These are phyloP conservation scores for Phymanthus crucifer DNA, from an alignment of 92 coral and sea anemone species.

Conservation along the genomic window DNA sequence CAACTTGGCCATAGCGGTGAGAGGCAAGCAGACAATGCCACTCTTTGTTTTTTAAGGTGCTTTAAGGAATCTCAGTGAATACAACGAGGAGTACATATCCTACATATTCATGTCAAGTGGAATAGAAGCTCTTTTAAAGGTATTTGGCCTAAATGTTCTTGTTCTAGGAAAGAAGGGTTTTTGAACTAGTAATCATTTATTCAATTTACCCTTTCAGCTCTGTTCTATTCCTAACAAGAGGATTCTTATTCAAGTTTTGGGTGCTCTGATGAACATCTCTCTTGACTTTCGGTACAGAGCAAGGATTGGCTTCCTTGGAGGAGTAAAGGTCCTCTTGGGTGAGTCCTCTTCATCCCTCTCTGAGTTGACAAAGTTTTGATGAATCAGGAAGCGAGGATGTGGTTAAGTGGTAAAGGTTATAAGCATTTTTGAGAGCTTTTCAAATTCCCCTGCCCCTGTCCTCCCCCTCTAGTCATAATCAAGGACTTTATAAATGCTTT, in stretches of 20 bases:
- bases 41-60: slow-evolving; percentile 60
- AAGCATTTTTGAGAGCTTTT: too few species aligned
- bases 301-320: slow-evolving; percentile 90
- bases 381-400: too few species aligned
- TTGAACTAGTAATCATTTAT: not conserved
- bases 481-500: not conserved
- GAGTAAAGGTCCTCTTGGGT: slow-evolving; percentile 82
- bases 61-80: slow-evolving; percentile 74
- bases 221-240: slow-evolving; percentile 69
- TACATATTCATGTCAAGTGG: slow-evolving; percentile 71
- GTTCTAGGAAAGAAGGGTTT: too few species aligned
- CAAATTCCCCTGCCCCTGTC: too few species aligned
- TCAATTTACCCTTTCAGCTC: slow-evolving; percentile 51
- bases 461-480: too few species aligned
- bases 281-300: slow-evolving; percentile 65
- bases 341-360: slow-evolving; percentile 4
- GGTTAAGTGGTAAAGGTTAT: too few species aligned
- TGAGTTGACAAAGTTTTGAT: too few species aligned
- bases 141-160: too few species aligned
- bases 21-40: not conserved
- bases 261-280: slow-evolving; percentile 78
- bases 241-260: slow-evolving; percentile 73
- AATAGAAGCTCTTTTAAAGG: slow-evolving; percentile 81
- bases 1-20: too few species aligned
- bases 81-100: slow-evolving; percentile 49